Evolutionary conservation across 2,797 vertebrate genomes (phyloP).

Genomic region (Melanotaenia nigrans): DNA sequence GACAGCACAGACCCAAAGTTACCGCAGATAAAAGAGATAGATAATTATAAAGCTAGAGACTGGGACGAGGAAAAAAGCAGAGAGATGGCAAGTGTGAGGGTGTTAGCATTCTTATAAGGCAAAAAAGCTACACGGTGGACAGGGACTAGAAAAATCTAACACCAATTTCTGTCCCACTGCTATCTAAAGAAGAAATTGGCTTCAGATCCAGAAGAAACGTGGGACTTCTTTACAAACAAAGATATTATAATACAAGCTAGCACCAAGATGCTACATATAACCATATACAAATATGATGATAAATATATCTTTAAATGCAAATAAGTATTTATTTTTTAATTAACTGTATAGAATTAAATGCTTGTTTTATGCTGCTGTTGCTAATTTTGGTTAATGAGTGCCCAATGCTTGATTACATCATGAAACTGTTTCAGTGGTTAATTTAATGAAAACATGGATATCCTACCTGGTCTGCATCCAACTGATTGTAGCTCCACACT

Average conservation of each 20-base stretch:
- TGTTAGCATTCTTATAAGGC: constrained; percentile 25
- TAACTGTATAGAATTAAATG: constrained; percentile 18
- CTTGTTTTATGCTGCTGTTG: constrained; percentile 10
- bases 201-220: constrained; percentile 5
- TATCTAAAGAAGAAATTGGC: constrained; percentile 6
- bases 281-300: not conserved
- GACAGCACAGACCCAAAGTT: constrained; percentile 39
- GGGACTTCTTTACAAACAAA: not conserved
- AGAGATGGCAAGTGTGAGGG: constrained; percentile 19
- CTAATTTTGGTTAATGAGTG: constrained; percentile 32
- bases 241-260: not conserved
- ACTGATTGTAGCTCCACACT: constrained; percentile 14
- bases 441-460: constrained; percentile 20
- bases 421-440: constrained; percentile 9
- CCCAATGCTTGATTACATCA: constrained; percentile 1
- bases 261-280: constrained; percentile 5
- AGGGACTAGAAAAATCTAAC: constrained; percentile 1
- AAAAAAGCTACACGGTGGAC: constrained; percentile 17
- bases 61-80: constrained; percentile 20
- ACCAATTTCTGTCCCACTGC: constrained; percentile 12
- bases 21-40: constrained; percentile 53
- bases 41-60: constrained; percentile 54
- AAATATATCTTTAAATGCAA: not conserved
- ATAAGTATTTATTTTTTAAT: constrained; percentile 3
- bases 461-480: constrained; percentile 11